A percentile compares a stretch with the other conserved stretches of the same genome.
phyloP scores from a whole-genome alignment of 2,113 vertebrate genomes.

The Siphamia tubifer region DNA sequence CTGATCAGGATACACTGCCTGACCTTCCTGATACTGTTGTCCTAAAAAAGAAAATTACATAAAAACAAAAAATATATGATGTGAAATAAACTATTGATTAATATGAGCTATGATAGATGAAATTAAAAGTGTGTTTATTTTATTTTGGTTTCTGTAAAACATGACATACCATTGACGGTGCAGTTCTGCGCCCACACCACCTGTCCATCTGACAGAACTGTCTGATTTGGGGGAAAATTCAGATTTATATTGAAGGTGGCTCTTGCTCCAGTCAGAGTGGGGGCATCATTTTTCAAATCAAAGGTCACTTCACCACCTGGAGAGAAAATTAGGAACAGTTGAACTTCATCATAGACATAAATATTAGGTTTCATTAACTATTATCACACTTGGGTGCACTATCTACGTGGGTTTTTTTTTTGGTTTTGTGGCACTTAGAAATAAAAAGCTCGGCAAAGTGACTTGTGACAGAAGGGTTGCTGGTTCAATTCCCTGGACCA shows the following conservation, averaged over 20 bases:
- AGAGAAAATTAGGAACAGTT: background rate
- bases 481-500: too few species aligned
- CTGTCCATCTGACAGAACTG: slow-evolving; percentile 80
- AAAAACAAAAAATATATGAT: background rate
- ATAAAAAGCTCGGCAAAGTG: too few species aligned
- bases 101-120: background rate
- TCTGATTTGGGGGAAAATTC: slow-evolving; percentile 87
- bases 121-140: background rate
- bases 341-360: too few species aligned
- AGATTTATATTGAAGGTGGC: slow-evolving; percentile 86
- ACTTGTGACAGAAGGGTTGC: too few species aligned
- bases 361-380: background rate
- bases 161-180: slow-evolving; percentile 81
- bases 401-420: too few species aligned
- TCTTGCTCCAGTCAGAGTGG: slow-evolving; percentile 86
- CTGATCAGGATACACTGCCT: slow-evolving; percentile 84
- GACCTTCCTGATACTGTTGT: slow-evolving; percentile 78
- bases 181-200: slow-evolving; percentile 87
- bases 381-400: too few species aligned
- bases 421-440: too few species aligned
- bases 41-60: slow-evolving; percentile 69
- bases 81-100: background rate
- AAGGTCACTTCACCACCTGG: slow-evolving; percentile 87
- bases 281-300: slow-evolving; percentile 86
- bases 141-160: background rate